These are phyloP conservation scores for Stegostoma tigrinum DNA, from an alignment of 2,113 vertebrate genomes.

Conservation along the genomic window DNA sequence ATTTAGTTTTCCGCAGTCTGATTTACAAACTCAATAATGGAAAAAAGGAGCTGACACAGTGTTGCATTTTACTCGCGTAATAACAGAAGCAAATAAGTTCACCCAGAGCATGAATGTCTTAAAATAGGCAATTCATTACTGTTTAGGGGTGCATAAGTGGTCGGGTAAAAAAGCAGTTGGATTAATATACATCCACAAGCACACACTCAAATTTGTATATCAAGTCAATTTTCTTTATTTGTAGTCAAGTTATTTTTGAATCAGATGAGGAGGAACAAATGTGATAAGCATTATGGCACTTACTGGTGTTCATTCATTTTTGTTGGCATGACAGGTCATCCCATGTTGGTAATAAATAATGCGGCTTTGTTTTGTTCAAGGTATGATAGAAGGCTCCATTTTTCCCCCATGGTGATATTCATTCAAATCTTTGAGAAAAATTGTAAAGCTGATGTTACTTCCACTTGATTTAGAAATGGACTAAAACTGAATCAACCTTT, in stretches of 20 bases:
- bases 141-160: neutral
- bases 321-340: neutral
- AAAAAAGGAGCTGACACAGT: neutral
- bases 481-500: neutral
- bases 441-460: neutral
- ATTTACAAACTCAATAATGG: neutral
- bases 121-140: neutral
- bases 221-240: neutral
- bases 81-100: neutral
- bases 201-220: neutral
- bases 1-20: too few species aligned
- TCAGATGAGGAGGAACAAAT: neutral
- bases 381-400: conserved; percentile 4
- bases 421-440: neutral
- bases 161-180: neutral
- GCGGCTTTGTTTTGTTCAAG: neutral
- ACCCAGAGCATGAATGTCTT: neutral
- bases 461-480: neutral
- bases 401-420: too few species aligned
- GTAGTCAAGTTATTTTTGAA: neutral
- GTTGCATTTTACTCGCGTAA: neutral
- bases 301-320: neutral
- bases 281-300: neutral
- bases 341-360: neutral
- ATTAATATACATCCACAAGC: neutral